Evolutionary conservation across 1,140 invertebrate genomes (phyloP).

Genomic region (Subanguina moxae): DNA sequence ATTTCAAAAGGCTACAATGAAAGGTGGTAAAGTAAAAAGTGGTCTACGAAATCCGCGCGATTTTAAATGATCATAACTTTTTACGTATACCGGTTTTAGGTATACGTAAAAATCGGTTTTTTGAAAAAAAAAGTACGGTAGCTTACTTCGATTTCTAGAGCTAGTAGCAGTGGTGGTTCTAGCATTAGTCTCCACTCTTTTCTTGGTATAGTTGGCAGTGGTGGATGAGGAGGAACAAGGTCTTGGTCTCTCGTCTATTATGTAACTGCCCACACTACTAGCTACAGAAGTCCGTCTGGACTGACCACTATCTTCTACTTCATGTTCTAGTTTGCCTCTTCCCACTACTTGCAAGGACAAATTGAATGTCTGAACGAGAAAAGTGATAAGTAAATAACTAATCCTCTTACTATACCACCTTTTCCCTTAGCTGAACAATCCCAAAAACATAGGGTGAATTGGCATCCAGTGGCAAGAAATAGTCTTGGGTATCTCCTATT

Average conservation of each 20-base stretch:
- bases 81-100: too few relatives aligned
- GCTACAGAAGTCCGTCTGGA: not conserved
- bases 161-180: not conserved
- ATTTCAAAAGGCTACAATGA: too few relatives aligned
- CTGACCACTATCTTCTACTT: not conserved
- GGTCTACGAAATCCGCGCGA: too few relatives aligned
- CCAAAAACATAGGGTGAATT: constrained; percentile 18
- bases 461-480: constrained; percentile 8
- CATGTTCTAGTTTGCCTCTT: not conserved
- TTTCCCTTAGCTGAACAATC: constrained; percentile 17
- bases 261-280: not conserved
- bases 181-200: not conserved
- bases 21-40: too few relatives aligned
- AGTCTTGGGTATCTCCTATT: not conserved
- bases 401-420: not conserved
- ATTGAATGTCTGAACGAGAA: constrained; percentile 4
- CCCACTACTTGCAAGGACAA: not conserved
- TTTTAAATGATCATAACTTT: too few relatives aligned
- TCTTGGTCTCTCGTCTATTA: not conserved
- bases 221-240: not conserved
- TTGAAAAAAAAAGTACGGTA: too few relatives aligned
- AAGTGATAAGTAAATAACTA: not conserved
- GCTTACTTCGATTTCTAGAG: constrained; percentile 4
- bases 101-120: too few relatives aligned
- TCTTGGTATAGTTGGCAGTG: not conserved